Evolutionary conservation across 2,888 invertebrate genomes (phyloP), one percentile per base, ranked within the genome.

Genomic region (Drosophila ochracea): DNA sequence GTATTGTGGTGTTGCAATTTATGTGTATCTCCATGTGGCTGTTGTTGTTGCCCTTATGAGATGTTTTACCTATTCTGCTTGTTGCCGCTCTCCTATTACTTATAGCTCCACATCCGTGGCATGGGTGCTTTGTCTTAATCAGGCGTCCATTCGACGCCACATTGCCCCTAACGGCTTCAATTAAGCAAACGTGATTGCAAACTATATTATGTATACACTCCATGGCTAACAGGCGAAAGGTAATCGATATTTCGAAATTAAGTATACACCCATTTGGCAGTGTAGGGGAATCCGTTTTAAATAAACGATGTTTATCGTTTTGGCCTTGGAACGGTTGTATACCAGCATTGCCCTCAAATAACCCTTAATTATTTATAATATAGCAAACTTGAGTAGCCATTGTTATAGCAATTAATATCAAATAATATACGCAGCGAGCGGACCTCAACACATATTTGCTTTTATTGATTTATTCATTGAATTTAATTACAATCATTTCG

Each of bases 51-150:
- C 65, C 69, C 68, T 71, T 68, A 39, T 35, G 37, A 33, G 68
- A 55, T 68, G 67, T 55, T 68, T 68, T 33, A 57, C 25, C 30
- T 41, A 35, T 49, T 41, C 49, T 39, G 79, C 68, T 63, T 69
- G 68, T 64, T 59, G 41, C 41, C 55, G 13, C 13, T 52, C 7
- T 19, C 19, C 37, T n/a, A 43, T 54, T 72, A 73, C 63, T 50
- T 54, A 70, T 52, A 53, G 70, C 16, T 6, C 57, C 30, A 68
- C 21, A 25, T 78, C 63, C 74, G 53, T 35, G 53, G 68, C 76
- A 64, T 61, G 62, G 87, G 84, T 82, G 76, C 89, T 89, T 89
- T 84, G 82, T 89, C 85, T 85, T 82, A 87, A 85, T 85, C 84
- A 72, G 68, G 49, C 39, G 76, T 74, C 71, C 84, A 68, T 76